These are phyloP conservation scores for Fukomys damarensis DNA, from an alignment of 2,113 vertebrate genomes.

Conservation along the genomic window DNA sequence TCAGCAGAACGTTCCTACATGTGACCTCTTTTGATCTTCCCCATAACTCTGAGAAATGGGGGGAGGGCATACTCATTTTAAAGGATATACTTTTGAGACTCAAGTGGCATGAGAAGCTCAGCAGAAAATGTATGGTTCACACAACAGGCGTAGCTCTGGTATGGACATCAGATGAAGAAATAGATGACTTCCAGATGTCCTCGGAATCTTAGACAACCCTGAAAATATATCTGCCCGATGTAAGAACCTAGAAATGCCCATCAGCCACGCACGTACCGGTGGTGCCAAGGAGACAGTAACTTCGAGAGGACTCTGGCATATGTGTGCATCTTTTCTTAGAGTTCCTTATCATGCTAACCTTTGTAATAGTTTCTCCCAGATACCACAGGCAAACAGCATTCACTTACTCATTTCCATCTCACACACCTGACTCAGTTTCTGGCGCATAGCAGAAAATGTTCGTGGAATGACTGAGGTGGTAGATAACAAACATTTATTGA, in stretches of 20 bases:
- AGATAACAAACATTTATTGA: slow-evolving; percentile 45
- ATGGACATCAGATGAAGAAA: slow-evolving; percentile 5
- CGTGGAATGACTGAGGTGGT: background rate
- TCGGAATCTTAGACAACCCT: slow-evolving; percentile 42
- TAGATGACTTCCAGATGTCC: slow-evolving; percentile 52
- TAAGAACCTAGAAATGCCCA: slow-evolving; percentile 1
- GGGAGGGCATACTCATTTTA: background rate
- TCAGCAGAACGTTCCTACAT: background rate
- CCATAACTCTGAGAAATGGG: background rate
- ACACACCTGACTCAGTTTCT: background rate
- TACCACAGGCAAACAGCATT: background rate
- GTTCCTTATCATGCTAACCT: background rate
- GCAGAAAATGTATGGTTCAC: background rate
- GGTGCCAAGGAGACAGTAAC: background rate
- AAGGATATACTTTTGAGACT: background rate
- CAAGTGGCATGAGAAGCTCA: slow-evolving; percentile 15
- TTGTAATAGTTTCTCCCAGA: slow-evolving; percentile 29
- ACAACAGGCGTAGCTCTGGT: slow-evolving; percentile 12
- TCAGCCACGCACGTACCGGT: background rate
- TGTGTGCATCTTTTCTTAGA: background rate
- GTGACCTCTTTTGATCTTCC: background rate
- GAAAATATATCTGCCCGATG: slow-evolving; percentile 7
- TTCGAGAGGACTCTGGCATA: background rate
- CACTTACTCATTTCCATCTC: background rate
- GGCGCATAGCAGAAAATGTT: slow-evolving; percentile 2